phyloP scores from a whole-genome alignment of 2,888 invertebrate genomes.

The Parapristionchus giblindavisi region DNA sequence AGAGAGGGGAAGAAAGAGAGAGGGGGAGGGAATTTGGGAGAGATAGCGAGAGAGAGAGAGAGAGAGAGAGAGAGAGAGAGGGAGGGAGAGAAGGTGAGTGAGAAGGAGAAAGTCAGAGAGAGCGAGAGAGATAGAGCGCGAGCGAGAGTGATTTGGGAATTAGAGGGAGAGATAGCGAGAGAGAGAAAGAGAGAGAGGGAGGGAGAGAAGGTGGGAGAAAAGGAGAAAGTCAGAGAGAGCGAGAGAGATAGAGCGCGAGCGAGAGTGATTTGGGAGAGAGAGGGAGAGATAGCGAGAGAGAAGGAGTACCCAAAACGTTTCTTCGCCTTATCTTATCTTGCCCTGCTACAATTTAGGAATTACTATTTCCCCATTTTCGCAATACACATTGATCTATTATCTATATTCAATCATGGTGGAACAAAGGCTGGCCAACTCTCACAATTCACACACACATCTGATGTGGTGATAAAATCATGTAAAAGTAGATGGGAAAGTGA shows the following conservation, averaged over 20 bases:
- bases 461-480: no score
- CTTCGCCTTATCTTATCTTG: no score
- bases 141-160: conserved; percentile 6
- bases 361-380: no score
- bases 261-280: conserved; percentile 15
- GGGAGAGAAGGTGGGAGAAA: conserved; percentile 6
- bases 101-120: not conserved
- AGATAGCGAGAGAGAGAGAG: not conserved
- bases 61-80: not conserved
- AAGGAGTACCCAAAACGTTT: no score
- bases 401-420: no score
- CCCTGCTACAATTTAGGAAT: no score
- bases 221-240: not conserved
- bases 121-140: not conserved
- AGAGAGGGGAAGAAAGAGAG: not conserved
- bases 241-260: not conserved
- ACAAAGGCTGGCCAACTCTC: no score
- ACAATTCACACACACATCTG: no score
- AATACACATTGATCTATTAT: no score
- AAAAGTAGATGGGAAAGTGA: no score
- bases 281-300: no score
- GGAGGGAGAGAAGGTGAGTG: not conserved
- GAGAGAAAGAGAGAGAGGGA: not conserved
- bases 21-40: not conserved
- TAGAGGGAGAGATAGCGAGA: no score